Evolutionary conservation across 2,113 vertebrate genomes (phyloP), one percentile per base, ranked within the genome.

Genomic region (Callocephalon fimbriatum): DNA sequence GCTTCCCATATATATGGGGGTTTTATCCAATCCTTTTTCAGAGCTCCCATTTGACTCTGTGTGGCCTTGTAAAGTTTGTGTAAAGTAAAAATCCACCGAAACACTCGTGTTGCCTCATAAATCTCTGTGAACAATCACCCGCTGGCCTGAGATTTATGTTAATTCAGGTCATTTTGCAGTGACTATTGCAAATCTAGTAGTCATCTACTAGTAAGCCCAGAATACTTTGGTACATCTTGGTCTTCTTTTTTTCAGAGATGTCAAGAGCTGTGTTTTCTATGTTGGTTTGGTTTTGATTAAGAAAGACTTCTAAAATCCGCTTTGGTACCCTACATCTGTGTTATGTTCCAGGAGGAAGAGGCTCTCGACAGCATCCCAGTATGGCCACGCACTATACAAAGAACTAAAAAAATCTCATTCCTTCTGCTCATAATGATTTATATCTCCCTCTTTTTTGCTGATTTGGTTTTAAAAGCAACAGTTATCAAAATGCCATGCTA

Each of bases 351-450:
- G 47, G 44, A 7, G 56, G 56, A 14, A 14, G n/a, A 71, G 6
- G 3, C 5, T 68, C 10, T 94, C 29, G 8, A 9, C 1, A 15
- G 5, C 8, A 35, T 53, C 59, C 8, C 27, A 44, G 20, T 5
- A 12, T 15, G 13, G 29, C 18, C 61, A 35, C 1, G 0, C 2
- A 73, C 5, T 62, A 4, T 10, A 45, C 18, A 31, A 45, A 58
- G 4, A 51, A 25, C 47, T 38, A 8, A 19, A 61, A 42, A 58
- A 12, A 9, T 7, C 17, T 44, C 3, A 9, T 53, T 86, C 1
- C 2, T 79, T 21, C 26, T 62, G 85, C 53, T 71, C 5, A 32
- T 51, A 38, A 72, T 56, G 44, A 84, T 70, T 83, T 82, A 58
- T 71, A 37, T 40, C 12, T 53, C 6, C 4, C 4, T 19, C 29